These are phyloP conservation scores for Ceratosolen solmsi DNA, from an alignment of 1,140 invertebrate genomes.

Conservation along the genomic window DNA sequence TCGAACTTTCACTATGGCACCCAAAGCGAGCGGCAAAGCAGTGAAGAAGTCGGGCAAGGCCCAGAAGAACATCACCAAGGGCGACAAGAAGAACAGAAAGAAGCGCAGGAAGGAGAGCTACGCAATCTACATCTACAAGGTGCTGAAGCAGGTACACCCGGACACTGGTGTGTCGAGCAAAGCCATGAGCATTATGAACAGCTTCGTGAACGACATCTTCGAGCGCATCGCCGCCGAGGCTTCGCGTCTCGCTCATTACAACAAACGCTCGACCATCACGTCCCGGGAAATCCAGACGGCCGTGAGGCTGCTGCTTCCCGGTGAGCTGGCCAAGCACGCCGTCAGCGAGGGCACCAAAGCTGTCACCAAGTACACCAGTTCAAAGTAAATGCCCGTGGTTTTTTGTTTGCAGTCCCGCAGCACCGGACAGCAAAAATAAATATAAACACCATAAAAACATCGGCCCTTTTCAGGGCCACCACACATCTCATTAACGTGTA, in stretches of 20 bases:
- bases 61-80: conserved; percentile 75
- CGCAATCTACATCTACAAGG: conserved; percentile 82
- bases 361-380: conserved; percentile 64
- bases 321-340: conserved; percentile 62
- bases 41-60: conserved; percentile 75
- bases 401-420: too few relatives aligned
- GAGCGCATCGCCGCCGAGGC: conserved; percentile 78
- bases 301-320: conserved; percentile 69
- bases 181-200: conserved; percentile 80
- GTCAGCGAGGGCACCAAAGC: conserved; percentile 2
- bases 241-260: conserved; percentile 73
- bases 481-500: too few relatives aligned
- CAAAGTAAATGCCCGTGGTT: too few relatives aligned
- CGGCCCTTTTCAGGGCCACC: too few relatives aligned
- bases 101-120: conserved; percentile 80
- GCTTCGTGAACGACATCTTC: conserved; percentile 77
- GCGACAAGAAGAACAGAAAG: conserved; percentile 75
- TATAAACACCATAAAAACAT: too few relatives aligned
- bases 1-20: conserved; percentile 71
- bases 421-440: too few relatives aligned
- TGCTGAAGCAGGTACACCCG: conserved; percentile 80
- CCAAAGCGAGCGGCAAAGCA: conserved; percentile 71
- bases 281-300: conserved; percentile 57
- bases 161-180: conserved; percentile 75
- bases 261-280: conserved; percentile 74